Evolutionary conservation across 2,797 vertebrate genomes (phyloP).

Genomic region (Hypotaenidia philippensis): DNA sequence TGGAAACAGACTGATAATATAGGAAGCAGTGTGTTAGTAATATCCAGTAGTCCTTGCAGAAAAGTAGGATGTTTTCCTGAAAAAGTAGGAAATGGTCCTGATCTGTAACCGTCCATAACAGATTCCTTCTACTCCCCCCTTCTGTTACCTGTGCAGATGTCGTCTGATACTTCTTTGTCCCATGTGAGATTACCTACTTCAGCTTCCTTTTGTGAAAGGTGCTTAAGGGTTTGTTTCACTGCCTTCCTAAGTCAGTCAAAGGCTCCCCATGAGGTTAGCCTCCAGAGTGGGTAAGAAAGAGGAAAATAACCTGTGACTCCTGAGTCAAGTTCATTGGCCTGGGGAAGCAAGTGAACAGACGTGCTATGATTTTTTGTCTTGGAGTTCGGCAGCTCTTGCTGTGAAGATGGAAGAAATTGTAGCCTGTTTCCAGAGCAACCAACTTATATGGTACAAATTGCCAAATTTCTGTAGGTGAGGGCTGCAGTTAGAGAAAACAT

Average conservation of each 20-base stretch:
- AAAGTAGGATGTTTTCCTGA: not conserved
- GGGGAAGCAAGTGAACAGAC: not conserved
- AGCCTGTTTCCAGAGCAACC: constrained; percentile 64
- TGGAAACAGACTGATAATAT: not conserved
- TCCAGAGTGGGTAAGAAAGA: not conserved
- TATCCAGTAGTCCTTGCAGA: not conserved
- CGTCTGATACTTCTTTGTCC: not conserved
- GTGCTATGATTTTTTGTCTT: not conserved
- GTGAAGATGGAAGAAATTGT: constrained; percentile 31
- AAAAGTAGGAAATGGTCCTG: not conserved
- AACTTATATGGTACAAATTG: not conserved
- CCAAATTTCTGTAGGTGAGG: constrained; percentile 14
- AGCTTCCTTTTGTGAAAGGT: not conserved
- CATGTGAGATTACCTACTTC: not conserved
- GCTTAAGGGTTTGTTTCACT: not conserved
- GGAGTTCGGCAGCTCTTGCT: constrained; percentile 27
- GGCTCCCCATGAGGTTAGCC: not conserved
- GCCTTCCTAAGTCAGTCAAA: not conserved
- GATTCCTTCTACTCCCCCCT: rapidly evolving
- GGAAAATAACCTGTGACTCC: not conserved
- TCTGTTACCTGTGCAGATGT: not conserved
- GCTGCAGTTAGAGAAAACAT: not conserved
- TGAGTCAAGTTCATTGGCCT: not conserved
- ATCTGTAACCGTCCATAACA: not conserved
- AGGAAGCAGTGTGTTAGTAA: not conserved